Evolutionary conservation across 2,113 vertebrate genomes (phyloP), one percentile per base, ranked within the genome.

Genomic region (Protomyctophum bolini): DNA sequence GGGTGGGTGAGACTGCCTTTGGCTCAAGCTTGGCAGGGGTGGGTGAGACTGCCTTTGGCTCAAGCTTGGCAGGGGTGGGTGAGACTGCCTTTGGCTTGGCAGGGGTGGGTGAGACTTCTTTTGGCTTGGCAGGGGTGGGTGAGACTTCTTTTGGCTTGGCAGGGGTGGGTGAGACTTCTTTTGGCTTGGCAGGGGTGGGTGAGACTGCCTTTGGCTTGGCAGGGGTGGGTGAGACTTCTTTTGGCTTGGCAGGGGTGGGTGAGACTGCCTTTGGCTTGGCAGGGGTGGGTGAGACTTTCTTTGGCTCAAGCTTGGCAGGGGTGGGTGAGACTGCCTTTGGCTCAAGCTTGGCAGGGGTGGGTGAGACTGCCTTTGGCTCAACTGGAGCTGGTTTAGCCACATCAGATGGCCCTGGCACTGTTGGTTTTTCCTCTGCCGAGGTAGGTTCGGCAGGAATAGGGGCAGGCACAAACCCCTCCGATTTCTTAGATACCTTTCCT

Each of bases 401-500:
- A 7, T 33, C 9, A 21, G 33, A 12, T 48, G 52, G n/a, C 0
- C 48, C 10, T 28, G 28, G 64, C 50, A 63, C 33, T 41, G 5
- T 41, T 41, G 33, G 33, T 41, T 41, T 41, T 41, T 4, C 33
- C 33, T 41, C 33, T 41, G 33, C 33, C 5, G 33, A 6, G 33
- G 5, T 41, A 41, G 33, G 33, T 41, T 41, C 33, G 5, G 33
- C 33, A 41, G 33, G 50, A 47, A 69, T 6, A 51, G 81, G 68
- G 33, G 63, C 54, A 78, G 86, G 72, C 10, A 83, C 76, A 83
- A 93, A 93, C 15, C 48, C 72, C 70, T 91, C 90, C 57, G 49
- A 78, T 78, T 92, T 92, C 68, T 86, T 91, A 66, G 70, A 2
- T 73, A 41, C 33, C 33, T 91, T 94, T 64, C 76, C 89, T 71